phyloP scores from a whole-genome alignment of 2,113 vertebrate genomes.

The Mesoclemmys tuberculata region DNA sequence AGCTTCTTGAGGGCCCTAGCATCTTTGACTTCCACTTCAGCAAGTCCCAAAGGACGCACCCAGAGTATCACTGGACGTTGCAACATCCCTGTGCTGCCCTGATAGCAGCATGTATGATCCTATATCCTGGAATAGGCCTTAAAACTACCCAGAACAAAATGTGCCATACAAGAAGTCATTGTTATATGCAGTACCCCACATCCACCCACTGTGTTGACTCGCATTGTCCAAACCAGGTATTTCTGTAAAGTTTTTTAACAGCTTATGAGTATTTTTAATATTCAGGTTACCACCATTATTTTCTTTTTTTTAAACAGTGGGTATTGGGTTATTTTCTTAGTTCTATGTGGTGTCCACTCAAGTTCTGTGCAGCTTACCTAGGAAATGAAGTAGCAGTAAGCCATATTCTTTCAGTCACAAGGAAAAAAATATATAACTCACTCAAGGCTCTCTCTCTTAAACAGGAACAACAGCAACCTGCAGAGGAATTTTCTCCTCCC shows the following conservation, averaged over 20 bases:
- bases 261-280: background rate
- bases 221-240: background rate
- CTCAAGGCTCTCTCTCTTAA: conserved; percentile 44
- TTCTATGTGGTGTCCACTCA: background rate
- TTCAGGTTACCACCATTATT: background rate
- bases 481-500: conserved; percentile 30
- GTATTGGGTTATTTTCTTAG: background rate
- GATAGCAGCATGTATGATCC: background rate
- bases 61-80: background rate
- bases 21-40: background rate
- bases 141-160: background rate
- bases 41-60: background rate
- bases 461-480: background rate
- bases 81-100: background rate
- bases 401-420: background rate
- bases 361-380: background rate
- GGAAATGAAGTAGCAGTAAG: background rate
- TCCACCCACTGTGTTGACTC: background rate
- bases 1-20: background rate
- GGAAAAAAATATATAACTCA: conserved; percentile 54
- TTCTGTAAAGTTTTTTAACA: background rate
- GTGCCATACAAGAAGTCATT: background rate
- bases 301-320: background rate
- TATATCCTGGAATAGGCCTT: background rate
- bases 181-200: background rate